A percentile compares a stretch with the other conserved stretches of the same genome.
Conservation (phyloP, 1,140 invertebrate species). For the Metopolophium dirhodum region DNA sequence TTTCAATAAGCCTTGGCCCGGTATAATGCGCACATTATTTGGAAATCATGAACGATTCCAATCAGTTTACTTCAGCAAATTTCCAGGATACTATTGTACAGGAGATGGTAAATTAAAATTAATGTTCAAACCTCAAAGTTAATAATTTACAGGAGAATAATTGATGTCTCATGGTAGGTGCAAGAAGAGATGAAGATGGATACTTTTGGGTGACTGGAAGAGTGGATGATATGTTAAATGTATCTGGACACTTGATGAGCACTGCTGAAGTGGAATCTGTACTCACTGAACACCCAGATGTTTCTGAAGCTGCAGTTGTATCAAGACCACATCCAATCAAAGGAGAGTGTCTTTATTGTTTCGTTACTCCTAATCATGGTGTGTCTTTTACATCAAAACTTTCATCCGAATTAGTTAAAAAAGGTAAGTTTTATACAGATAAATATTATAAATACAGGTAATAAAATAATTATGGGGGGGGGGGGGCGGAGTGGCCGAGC, state of each 20-base stretch:
- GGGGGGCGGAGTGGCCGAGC: no score
- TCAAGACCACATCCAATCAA: conserved; percentile 92
- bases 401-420: conserved; percentile 77
- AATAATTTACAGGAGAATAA: background rate
- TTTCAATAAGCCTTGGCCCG: conserved; percentile 93
- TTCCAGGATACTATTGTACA: conserved; percentile 95
- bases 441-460: background rate
- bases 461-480: background rate
- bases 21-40: conserved; percentile 93
- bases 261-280: conserved; percentile 95
- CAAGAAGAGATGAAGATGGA: conserved; percentile 88
- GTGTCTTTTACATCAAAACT: conserved; percentile 74
- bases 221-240: conserved; percentile 98
- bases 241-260: conserved; percentile 95
- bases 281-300: conserved; percentile 79
- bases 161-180: conserved; percentile 69
- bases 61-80: conserved; percentile 93
- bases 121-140: background rate
- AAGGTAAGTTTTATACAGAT: conserved; percentile 64
- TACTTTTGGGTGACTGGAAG: conserved; percentile 97
- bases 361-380: conserved; percentile 86
- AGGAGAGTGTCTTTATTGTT: conserved; percentile 96
- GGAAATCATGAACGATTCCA: conserved; percentile 93
- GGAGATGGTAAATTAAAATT: conserved; percentile 82
- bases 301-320: conserved; percentile 95